These are phyloP conservation scores for Hemitrygon akajei DNA, from an alignment of 2,797 vertebrate species.

Conservation along the genomic window DNA sequence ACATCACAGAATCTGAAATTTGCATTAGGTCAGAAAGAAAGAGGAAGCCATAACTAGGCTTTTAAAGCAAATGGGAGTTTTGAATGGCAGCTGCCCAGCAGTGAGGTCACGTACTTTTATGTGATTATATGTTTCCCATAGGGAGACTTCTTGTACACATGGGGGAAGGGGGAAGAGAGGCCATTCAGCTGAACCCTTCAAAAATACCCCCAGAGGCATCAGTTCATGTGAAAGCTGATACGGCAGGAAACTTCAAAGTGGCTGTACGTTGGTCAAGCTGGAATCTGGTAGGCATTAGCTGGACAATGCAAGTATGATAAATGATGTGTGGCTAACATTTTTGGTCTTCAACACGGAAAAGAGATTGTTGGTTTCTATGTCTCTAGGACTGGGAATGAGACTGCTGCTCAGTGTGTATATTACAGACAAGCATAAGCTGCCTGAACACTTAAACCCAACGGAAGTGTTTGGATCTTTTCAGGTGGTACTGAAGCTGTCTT, in stretches of 20 bases:
- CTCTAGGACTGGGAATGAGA: slow-evolving; percentile 18
- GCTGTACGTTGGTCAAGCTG: background rate
- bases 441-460: slow-evolving; percentile 52
- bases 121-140: slow-evolving; percentile 10
- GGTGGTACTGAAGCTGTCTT: slow-evolving; percentile 53
- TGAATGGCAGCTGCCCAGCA: background rate
- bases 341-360: slow-evolving; percentile 1
- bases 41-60: background rate
- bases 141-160: slow-evolving; percentile 8
- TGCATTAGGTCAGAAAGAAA: background rate
- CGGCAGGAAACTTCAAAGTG: slow-evolving; percentile 34
- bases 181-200: slow-evolving; percentile 17
- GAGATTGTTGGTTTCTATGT: slow-evolving; percentile 23
- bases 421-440: slow-evolving; percentile 43
- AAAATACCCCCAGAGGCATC: slow-evolving; percentile 22
- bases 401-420: slow-evolving; percentile 50
- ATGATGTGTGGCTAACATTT: slow-evolving; percentile 34
- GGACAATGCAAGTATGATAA: slow-evolving; percentile 29
- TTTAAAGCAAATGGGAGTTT: slow-evolving; percentile 15
- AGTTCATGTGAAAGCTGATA: slow-evolving; percentile 35
- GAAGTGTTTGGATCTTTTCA: slow-evolving; percentile 50
- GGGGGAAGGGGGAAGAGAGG: background rate
- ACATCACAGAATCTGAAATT: background rate
- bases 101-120: background rate
- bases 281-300: slow-evolving; percentile 36